Conservation (phyloP, 2,797 vertebrate species). For the Gadopsis bispinosus region DNA sequence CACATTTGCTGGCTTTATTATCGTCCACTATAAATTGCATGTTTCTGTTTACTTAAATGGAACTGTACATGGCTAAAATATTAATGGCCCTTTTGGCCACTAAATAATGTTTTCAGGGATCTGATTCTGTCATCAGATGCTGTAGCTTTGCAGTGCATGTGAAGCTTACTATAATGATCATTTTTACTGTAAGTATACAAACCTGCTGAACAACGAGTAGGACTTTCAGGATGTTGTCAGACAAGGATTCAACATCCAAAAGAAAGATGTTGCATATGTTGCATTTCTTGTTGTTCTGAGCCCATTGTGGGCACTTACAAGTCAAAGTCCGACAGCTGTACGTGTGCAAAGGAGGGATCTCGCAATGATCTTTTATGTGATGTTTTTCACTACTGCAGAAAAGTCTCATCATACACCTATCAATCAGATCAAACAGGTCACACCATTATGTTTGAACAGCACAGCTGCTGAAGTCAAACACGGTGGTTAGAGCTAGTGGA, state of each 20-base stretch:
- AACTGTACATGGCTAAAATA: slow-evolving; percentile 77
- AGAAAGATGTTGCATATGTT: slow-evolving; percentile 73
- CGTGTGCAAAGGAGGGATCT: slow-evolving; percentile 49
- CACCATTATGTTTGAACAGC: slow-evolving; percentile 48
- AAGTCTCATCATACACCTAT: slow-evolving; percentile 44
- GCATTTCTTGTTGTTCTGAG: slow-evolving; percentile 78
- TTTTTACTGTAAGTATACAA: slow-evolving; percentile 58
- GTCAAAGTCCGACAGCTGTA: slow-evolving; percentile 61
- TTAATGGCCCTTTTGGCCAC: slow-evolving; percentile 44
- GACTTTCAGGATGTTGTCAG: slow-evolving; percentile 56
- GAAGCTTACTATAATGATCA: slow-evolving; percentile 52
- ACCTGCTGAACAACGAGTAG: slow-evolving; percentile 49
- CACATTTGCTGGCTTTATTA: slow-evolving; percentile 77
- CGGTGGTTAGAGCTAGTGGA: slow-evolving; percentile 49
- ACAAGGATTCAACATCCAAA: slow-evolving; percentile 59
- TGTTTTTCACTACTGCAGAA: slow-evolving; percentile 57
- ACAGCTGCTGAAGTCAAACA: slow-evolving; percentile 53
- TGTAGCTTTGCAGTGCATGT: slow-evolving; percentile 53
- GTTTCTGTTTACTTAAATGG: slow-evolving; percentile 68
- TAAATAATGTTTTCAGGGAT: slow-evolving; percentile 49
- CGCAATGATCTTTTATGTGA: slow-evolving; percentile 42
- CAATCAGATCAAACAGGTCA: slow-evolving; percentile 40
- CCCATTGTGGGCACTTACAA: slow-evolving; percentile 58
- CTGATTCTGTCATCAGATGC: slow-evolving; percentile 56
- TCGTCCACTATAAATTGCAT: slow-evolving; percentile 71